A percentile compares a stretch with the other conserved stretches of the same genome.
Evolutionary conservation across 2,888 invertebrate genomes (phyloP).

Genomic region (Lochmaea capreae): DNA sequence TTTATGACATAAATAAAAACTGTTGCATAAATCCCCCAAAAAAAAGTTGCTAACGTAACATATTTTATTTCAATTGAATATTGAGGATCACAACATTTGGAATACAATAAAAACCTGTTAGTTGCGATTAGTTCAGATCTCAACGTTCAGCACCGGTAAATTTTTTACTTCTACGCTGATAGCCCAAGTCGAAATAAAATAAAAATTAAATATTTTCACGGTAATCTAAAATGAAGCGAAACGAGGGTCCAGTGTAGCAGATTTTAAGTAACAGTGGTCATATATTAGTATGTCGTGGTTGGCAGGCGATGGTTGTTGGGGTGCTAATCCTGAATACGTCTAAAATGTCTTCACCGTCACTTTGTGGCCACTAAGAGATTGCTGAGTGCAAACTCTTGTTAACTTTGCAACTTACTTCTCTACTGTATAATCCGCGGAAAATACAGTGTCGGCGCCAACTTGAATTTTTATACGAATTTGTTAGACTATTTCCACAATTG

Average conservation of each 20-base stretch:
- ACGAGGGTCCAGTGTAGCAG: slow-evolving; percentile 10
- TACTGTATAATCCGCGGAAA: slow-evolving; percentile 60
- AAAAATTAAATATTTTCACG: slow-evolving; percentile 5
- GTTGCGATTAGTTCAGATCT: neutral
- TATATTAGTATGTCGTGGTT: slow-evolving; percentile 53
- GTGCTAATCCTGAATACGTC: slow-evolving; percentile 54
- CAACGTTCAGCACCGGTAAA: neutral
- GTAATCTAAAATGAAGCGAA: slow-evolving; percentile 4
- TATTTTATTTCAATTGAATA: too few relatives aligned
- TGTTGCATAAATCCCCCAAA: too few relatives aligned
- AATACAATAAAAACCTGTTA: neutral
- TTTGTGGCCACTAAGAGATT: slow-evolving; percentile 55
- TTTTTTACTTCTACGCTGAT: neutral
- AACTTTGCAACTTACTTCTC: slow-evolving; percentile 61
- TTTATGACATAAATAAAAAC: too few relatives aligned
- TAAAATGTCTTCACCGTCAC: slow-evolving; percentile 54
- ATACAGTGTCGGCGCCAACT: slow-evolving; percentile 47
- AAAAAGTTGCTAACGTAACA: too few relatives aligned
- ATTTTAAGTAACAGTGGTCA: slow-evolving; percentile 46
- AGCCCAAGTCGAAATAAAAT: neutral
- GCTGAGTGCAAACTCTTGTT: slow-evolving; percentile 64
- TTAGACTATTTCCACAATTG: neutral
- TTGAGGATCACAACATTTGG: neutral
- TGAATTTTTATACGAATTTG: slow-evolving; percentile 6
- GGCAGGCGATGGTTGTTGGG: slow-evolving; percentile 46